Base-by-base conservation (phyloP, 2,113 vertebrate species). In the Sceloporus undulatus region DNA sequence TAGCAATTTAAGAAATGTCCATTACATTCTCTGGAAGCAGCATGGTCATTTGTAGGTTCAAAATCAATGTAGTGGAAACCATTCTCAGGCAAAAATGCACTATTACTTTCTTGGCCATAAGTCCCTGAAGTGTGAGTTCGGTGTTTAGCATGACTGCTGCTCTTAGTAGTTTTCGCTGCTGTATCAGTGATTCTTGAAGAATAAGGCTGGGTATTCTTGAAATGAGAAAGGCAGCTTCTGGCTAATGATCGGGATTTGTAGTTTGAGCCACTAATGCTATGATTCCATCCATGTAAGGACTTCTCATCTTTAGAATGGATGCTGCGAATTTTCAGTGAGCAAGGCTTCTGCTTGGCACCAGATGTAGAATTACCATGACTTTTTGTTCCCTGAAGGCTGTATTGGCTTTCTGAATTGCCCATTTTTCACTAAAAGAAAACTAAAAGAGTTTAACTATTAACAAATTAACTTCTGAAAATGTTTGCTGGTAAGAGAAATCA, bases 341-440 rank as follows among this genome's bases (percentile, higher is more conserved):
- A 98, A 79, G 98, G 97, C 92, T 98, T 99, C 59, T 96, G 98
- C 96, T 98, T 98, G 89, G 95, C 92, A 93, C 97, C 95, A 5
- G 97, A 89, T 79, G 97, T 83, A 42, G 97, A 84, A 79, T 92
- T 96, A 94, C 93, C 82, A 29, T 97, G 97, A 86, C 94, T 97
- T 96, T 98, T 98, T 7, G 97, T 94, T 85, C 97, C 98, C 94
- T 98, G 98, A 91, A 98, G 96, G 92, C 98, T 99, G 93, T 99
- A 99, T 76, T 99, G 98, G 95, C 99, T 99, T 96, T 99, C 99
- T 18, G 99, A 99, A 96, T 99, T 99, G 85, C 99, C 99, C 99
- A 99, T 99, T 82, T 90, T 97, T 87, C 93, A 95, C 97, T 98
- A 96, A 79, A 79, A 79, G 21, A 54, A 79, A 92, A 96, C 79